These are phyloP conservation scores for Motacilla alba DNA, from an alignment of 2,113 vertebrate species.

Conservation along the genomic window DNA sequence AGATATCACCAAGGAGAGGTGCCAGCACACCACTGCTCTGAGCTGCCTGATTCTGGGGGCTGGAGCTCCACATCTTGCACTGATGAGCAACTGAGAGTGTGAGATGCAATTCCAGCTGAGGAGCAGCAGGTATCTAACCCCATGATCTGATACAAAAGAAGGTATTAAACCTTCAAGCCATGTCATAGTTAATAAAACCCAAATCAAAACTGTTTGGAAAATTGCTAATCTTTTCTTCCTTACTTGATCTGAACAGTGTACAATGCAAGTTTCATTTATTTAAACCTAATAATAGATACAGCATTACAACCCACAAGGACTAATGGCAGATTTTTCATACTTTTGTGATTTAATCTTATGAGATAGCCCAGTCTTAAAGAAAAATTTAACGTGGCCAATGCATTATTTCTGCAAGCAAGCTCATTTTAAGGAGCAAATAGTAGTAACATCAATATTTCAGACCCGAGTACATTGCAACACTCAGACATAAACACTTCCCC, in stretches of 20 bases:
- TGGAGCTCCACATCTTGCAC: neutral
- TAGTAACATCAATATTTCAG: neutral
- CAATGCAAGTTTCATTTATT: neutral
- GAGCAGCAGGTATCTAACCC: neutral
- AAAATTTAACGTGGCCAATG: neutral
- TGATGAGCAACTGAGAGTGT: neutral
- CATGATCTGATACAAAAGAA: neutral
- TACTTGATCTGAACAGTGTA: neutral
- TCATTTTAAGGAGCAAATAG: neutral
- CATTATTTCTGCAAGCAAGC: neutral
- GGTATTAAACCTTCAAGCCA: neutral
- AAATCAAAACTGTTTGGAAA: neutral
- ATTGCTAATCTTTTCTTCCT: neutral
- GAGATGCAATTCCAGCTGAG: neutral
- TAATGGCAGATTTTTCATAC: neutral
- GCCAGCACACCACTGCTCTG: neutral
- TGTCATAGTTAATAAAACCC: neutral
- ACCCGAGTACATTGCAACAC: neutral
- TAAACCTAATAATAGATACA: neutral
- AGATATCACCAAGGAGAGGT: neutral
- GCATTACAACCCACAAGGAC: neutral
- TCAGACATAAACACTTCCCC: neutral
- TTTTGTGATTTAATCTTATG: neutral
- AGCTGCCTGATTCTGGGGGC: neutral
- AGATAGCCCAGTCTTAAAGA: neutral